phyloP scores from a whole-genome alignment of 1,140 invertebrate species.

The Meloidogyne hapla region DNA sequence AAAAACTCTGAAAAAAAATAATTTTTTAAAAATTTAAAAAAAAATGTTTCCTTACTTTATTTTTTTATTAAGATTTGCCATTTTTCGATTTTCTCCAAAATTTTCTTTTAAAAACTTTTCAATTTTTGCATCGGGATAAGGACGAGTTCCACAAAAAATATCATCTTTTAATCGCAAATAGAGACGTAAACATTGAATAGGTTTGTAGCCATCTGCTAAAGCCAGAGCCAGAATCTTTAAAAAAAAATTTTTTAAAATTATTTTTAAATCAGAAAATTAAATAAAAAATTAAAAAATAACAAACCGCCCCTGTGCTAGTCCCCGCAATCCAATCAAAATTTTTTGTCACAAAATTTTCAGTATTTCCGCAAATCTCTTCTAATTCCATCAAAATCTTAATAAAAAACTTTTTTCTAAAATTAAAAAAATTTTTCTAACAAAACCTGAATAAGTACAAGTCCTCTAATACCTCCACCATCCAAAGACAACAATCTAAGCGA shows the following conservation, averaged over 20 bases:
- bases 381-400: conserved; percentile 37
- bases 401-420: no score
- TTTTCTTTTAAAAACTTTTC: conserved; percentile 68
- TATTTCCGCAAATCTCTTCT: conserved; percentile 7
- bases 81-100: conserved; percentile 24
- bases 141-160: conserved; percentile 73
- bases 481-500: conserved; percentile 35
- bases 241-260: conserved; percentile 6
- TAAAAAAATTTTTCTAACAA: conserved; percentile 16
- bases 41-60: conserved; percentile 14
- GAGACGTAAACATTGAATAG: conserved; percentile 39
- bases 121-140: conserved; percentile 62
- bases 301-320: conserved; percentile 84
- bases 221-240: conserved; percentile 81
- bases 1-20: conserved; percentile 70
- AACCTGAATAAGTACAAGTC: conserved; percentile 36
- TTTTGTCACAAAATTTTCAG: conserved; percentile 66
- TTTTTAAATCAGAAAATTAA: conserved; percentile 8
- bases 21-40: background rate
- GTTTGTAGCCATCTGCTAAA: conserved; percentile 61
- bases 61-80: conserved; percentile 25
- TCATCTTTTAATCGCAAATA: conserved; percentile 70
- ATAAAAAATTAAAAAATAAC: conserved; percentile 12
- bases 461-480: conserved; percentile 47
- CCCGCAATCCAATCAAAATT: conserved; percentile 93